These are phyloP conservation scores for Catharus ustulatus DNA, from an alignment of 2,797 vertebrate species.

Conservation along the genomic window DNA sequence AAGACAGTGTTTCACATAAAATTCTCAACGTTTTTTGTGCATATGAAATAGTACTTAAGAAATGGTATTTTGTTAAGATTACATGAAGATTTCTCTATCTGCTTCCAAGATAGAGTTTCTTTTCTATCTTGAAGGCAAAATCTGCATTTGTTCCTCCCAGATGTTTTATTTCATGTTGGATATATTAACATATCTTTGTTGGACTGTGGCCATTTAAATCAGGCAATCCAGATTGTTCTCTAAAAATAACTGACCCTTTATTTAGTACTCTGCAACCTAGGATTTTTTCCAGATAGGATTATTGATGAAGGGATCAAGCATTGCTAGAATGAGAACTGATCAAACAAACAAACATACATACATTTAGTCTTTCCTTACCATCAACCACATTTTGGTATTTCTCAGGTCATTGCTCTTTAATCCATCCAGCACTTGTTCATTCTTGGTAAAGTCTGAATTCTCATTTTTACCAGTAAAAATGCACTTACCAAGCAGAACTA, in stretches of 20 bases:
- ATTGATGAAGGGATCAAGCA: not conserved
- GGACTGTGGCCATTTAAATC: constrained; percentile 10
- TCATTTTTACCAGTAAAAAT: constrained; percentile 14
- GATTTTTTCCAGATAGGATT: not conserved
- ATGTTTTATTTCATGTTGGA: constrained; percentile 29
- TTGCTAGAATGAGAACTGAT: not conserved
- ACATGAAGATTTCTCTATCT: not conserved
- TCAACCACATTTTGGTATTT: not conserved
- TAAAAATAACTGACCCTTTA: not conserved
- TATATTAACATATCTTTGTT: constrained; percentile 7
- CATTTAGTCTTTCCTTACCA: not conserved
- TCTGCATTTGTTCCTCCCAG: constrained; percentile 12
- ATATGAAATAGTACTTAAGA: not conserved
- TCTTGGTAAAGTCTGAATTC: not conserved
- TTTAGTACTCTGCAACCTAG: not conserved
- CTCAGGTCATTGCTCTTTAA: not conserved
- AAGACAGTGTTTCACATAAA: not conserved
- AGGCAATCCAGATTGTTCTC: not conserved
- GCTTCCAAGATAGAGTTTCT: not conserved
- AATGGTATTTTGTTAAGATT: not conserved
- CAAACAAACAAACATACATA: not conserved
- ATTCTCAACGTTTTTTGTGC: not conserved
- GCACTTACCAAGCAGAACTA: constrained; percentile 5
- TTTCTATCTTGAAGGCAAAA: not conserved
- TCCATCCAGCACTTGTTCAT: not conserved